A percentile compares a stretch with the other conserved stretches of the same genome.
Evolutionary conservation across 2,113 vertebrate genomes (phyloP).

Genomic region (Epinephelus moara): DNA sequence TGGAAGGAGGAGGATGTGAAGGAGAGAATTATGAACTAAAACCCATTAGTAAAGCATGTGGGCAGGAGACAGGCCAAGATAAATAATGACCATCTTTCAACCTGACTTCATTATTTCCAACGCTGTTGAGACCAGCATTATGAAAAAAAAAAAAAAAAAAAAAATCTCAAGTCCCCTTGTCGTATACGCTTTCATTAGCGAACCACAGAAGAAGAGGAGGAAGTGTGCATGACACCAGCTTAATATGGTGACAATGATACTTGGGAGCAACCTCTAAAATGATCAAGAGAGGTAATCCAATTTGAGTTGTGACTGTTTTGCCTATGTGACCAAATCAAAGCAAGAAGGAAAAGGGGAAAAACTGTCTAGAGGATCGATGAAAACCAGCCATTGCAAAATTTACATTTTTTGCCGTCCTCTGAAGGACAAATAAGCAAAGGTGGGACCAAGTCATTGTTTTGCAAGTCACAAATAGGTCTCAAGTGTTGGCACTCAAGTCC

Average conservation of each 20-base stretch:
- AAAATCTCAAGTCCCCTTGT: neutral
- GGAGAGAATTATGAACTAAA: slow-evolving; percentile 59
- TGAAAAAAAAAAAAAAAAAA: neutral
- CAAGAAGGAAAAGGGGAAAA: neutral
- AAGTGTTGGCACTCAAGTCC: no score
- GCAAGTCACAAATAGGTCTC: no score
- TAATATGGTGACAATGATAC: slow-evolving; percentile 11
- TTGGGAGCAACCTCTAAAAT: neutral
- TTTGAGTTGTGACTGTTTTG: neutral
- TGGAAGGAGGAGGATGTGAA: slow-evolving; percentile 31
- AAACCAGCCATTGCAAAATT: no score
- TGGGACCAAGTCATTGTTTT: no score
- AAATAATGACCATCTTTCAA: slow-evolving; percentile 55
- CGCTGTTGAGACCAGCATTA: slow-evolving; percentile 36
- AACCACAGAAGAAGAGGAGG: neutral
- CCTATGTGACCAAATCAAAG: neutral
- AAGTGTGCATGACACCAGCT: slow-evolving; percentile 1
- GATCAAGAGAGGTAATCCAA: neutral
- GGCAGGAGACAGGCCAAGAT: slow-evolving; percentile 21
- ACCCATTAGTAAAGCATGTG: slow-evolving; percentile 55
- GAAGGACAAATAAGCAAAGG: no score
- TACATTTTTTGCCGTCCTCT: no score
- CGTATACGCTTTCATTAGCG: neutral
- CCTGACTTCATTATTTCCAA: slow-evolving; percentile 45
- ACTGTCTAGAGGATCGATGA: neutral